phyloP scores from a whole-genome alignment of 2,888 invertebrate genomes.

The Idaea dimidiata region DNA sequence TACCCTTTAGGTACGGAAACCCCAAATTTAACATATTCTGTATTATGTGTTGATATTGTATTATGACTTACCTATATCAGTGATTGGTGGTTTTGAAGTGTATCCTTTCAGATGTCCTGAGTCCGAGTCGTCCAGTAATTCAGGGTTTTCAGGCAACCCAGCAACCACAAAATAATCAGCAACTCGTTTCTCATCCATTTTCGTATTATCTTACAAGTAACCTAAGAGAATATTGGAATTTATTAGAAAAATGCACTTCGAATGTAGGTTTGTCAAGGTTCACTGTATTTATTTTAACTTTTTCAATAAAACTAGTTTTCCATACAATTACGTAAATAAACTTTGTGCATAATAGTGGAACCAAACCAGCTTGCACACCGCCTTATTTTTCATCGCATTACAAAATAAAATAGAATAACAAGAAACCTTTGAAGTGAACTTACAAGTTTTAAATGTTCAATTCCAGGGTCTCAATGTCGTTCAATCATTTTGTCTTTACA shows the following conservation, averaged over 20 bases:
- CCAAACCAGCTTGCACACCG: constrained; percentile 5
- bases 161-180: constrained; percentile 99
- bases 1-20: too few species aligned
- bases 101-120: constrained; percentile 90
- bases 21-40: neutral
- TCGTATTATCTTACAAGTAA: constrained; percentile 38
- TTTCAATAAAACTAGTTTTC: neutral
- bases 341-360: neutral
- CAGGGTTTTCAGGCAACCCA: constrained; percentile 92
- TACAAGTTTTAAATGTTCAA: constrained; percentile 51
- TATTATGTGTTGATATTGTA: neutral
- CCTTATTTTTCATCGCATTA: neutral
- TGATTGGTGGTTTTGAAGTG: constrained; percentile 94
- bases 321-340: neutral
- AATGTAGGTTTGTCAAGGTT: neutral
- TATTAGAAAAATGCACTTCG: neutral
- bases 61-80: constrained; percentile 88
- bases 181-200: constrained; percentile 92
- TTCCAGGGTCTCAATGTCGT: constrained; percentile 37
- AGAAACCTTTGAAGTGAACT: constrained; percentile 62
- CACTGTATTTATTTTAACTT: neutral
- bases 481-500: constrained; percentile 38
- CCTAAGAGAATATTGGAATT: constrained; percentile 36
- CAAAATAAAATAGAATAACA: constrained; percentile 14
- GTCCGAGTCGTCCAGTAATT: constrained; percentile 89